A percentile compares a stretch with the other conserved stretches of the same genome.
phyloP scores from a whole-genome alignment of 2,113 vertebrate genomes.

The Corythaeola cristata region DNA sequence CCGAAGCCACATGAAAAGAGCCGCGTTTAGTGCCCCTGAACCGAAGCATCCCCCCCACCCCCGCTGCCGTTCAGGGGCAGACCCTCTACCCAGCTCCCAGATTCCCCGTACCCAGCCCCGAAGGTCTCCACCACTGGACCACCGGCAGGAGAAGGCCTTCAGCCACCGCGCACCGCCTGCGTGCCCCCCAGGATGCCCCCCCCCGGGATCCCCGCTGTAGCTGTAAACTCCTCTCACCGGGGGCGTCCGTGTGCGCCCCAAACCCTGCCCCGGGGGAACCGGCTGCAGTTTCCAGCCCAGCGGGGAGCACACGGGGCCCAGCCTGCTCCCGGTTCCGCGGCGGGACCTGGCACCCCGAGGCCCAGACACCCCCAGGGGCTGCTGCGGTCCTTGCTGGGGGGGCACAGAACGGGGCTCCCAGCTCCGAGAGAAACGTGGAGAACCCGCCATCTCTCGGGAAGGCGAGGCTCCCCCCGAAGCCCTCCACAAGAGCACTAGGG shows the following conservation, averaged over 20 bases:
- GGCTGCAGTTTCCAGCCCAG: not conserved
- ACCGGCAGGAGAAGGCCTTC: too few relatives aligned
- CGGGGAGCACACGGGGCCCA: not conserved
- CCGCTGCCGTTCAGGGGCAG: too few relatives aligned
- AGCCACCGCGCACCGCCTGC: too few relatives aligned
- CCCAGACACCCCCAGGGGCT: too few relatives aligned
- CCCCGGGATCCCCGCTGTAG: too few relatives aligned
- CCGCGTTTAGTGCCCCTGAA: not conserved
- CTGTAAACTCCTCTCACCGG: not conserved
- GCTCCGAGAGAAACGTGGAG: rapidly evolving
- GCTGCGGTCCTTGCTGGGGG: not conserved
- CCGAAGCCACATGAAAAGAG: not conserved
- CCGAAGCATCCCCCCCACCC: rapidly evolving
- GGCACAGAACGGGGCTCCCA: not conserved
- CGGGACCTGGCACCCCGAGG: too few relatives aligned
- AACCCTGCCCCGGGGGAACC: not conserved
- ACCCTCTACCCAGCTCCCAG: not conserved
- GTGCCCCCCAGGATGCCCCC: too few relatives aligned
- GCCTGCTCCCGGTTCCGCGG: too few relatives aligned
- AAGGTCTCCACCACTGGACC: not conserved
- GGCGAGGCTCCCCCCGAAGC: not conserved
- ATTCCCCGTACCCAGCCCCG: too few relatives aligned
- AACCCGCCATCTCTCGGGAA: rapidly evolving
- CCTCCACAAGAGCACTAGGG: too few relatives aligned
- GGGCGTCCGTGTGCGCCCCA: rapidly evolving